phyloP scores from a whole-genome alignment of 1,140 invertebrate species.

The Heliconius eleuchia region DNA sequence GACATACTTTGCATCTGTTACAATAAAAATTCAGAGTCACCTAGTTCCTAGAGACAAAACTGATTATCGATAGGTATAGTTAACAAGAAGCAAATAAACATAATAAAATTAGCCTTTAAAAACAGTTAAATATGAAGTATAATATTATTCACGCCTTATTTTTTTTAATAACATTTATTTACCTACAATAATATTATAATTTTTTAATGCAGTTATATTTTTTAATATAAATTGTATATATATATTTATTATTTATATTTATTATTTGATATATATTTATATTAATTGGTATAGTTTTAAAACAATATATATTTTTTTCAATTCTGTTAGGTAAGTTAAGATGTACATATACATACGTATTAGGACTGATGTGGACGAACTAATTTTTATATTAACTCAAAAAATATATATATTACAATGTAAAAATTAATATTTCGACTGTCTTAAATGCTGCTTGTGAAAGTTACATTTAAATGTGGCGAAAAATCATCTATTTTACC shows the following conservation, averaged over 20 bases:
- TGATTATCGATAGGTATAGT: conserved; percentile 13
- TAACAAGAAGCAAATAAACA: neutral
- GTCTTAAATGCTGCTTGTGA: too few species aligned
- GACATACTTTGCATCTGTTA: conserved; percentile 5
- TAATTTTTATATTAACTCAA: too few species aligned
- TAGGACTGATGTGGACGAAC: too few species aligned
- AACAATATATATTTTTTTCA: too few species aligned
- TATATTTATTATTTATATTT: neutral
- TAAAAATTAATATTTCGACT: too few species aligned
- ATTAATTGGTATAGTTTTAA: neutral
- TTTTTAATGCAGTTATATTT: neutral
- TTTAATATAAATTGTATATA: neutral
- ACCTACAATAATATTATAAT: neutral
- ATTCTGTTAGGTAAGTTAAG: too few species aligned
- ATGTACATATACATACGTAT: too few species aligned
- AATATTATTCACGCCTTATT: neutral
- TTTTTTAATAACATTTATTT: neutral
- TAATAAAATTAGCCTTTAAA: neutral
- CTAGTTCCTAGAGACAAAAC: conserved; percentile 56
- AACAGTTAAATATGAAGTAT: neutral
- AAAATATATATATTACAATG: too few species aligned
- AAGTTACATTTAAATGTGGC: too few species aligned
- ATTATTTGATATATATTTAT: neutral
- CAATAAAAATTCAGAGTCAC: conserved; percentile 57
- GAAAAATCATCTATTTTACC: too few species aligned